Percentiles rank a stretch among this genome's conserved stretches.
Evolutionary conservation across 2,888 invertebrate genomes (phyloP).

Genomic region (Melikaiella ostensackeni): DNA sequence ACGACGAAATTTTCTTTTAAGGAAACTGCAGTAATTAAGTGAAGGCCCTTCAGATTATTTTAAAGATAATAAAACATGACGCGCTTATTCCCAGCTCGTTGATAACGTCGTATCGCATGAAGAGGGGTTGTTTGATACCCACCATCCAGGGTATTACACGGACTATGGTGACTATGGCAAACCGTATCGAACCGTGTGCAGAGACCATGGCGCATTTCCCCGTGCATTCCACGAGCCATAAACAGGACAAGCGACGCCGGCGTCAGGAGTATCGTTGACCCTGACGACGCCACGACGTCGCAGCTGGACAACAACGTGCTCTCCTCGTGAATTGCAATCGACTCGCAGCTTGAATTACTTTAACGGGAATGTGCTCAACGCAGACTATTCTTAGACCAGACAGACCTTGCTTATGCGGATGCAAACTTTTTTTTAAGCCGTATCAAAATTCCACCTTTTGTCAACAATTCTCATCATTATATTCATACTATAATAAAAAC

Average conservation of each 20-base stretch:
- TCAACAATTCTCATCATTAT: background rate
- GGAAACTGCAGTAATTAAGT: conserved; percentile 8
- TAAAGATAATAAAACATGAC: conserved; percentile 44
- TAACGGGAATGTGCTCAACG: conserved; percentile 3
- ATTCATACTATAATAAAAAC: background rate
- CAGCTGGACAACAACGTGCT: conserved; percentile 40
- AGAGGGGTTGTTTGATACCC: conserved; percentile 52
- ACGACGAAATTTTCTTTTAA: conserved; percentile 8
- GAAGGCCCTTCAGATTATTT: conserved; percentile 25
- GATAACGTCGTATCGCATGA: conserved; percentile 54
- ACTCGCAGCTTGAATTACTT: conserved; percentile 33
- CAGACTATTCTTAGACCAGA: conserved; percentile 10
- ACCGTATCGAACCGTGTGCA: conserved; percentile 57
- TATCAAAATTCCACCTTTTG: background rate
- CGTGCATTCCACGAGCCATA: conserved; percentile 48
- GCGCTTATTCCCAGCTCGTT: conserved; percentile 51
- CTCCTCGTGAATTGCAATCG: conserved; percentile 27
- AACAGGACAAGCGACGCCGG: conserved; percentile 50
- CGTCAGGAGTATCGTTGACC: conserved; percentile 52
- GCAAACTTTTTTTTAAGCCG: background rate
- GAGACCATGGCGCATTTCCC: conserved; percentile 56
- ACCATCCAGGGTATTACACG: conserved; percentile 25
- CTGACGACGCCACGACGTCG: conserved; percentile 51
- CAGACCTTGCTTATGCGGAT: background rate
- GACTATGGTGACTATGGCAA: conserved; percentile 33